These are phyloP conservation scores for Rhopilema esculentum DNA, from an alignment of 30 jellyfish, hydroid and myxozoan genomes.

Conservation along the genomic window DNA sequence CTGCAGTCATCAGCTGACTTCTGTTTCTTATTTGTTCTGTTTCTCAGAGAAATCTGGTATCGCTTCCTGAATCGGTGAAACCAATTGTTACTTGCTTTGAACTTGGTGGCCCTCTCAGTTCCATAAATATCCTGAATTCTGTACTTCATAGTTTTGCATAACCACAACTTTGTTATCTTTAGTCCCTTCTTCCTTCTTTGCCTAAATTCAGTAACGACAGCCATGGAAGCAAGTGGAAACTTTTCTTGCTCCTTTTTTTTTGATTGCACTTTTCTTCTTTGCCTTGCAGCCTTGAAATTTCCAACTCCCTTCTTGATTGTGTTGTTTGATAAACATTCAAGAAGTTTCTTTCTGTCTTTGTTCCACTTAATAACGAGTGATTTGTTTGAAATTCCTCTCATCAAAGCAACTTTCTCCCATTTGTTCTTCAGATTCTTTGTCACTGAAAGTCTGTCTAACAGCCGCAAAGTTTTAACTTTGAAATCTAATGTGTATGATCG, in stretches of 20 bases:
- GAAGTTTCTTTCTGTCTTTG: constrained; percentile 25
- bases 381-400: constrained; percentile 43
- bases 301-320: constrained; percentile 14
- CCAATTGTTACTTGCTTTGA: constrained; percentile 63
- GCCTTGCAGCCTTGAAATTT: constrained; percentile 51
- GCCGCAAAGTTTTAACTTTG: constrained; percentile 33
- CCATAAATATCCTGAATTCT: constrained; percentile 31
- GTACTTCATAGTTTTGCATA: constrained; percentile 33
- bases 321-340: constrained; percentile 8
- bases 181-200: constrained; percentile 29
- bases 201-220: constrained; percentile 28
- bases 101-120: constrained; percentile 15
- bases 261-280: constrained; percentile 33
- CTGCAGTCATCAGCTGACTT: constrained; percentile 42
- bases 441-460: constrained; percentile 26
- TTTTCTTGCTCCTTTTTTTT: constrained; percentile 13
- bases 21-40: constrained; percentile 53
- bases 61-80: constrained; percentile 32
- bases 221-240: constrained; percentile 7
- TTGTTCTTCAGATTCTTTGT: constrained; percentile 13
- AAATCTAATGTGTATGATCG: constrained; percentile 48
- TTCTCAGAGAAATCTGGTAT: constrained; percentile 39
- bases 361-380: constrained; percentile 30
- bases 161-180: constrained; percentile 37
- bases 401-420: constrained; percentile 38